phyloP scores from a whole-genome alignment of 2,888 invertebrate species.

The Mesorhabditis belari region DNA sequence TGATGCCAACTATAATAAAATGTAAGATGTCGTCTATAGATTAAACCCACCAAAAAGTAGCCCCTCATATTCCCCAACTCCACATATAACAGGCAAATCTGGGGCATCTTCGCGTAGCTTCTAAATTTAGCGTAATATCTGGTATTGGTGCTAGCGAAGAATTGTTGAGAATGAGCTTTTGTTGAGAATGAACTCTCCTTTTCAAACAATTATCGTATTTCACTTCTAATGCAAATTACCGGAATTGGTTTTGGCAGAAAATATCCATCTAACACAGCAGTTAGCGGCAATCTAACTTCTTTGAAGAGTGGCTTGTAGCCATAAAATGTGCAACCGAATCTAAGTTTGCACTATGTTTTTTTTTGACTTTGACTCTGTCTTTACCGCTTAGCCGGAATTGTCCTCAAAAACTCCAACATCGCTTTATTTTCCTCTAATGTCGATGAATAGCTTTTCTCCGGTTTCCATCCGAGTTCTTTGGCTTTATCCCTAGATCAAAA shows the following conservation, averaged over 20 bases:
- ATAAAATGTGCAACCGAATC: constrained; percentile 34
- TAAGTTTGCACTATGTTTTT: constrained; percentile 1
- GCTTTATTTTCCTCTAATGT: constrained; percentile 33
- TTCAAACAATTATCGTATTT: neutral
- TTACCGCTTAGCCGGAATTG: constrained; percentile 33
- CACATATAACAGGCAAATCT: constrained; percentile 33
- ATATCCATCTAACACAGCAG: constrained; percentile 48
- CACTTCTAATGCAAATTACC: neutral
- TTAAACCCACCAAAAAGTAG: constrained; percentile 38
- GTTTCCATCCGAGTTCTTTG: constrained; percentile 37
- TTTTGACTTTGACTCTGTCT: neutral
- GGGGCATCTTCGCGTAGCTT: constrained; percentile 33
- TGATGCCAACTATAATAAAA: neutral
- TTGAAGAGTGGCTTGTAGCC: constrained; percentile 33
- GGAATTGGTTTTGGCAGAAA: constrained; percentile 29
- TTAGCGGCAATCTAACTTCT: constrained; percentile 33
- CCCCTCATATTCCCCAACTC: constrained; percentile 43
- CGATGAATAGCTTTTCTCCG: constrained; percentile 18
- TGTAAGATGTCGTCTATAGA: neutral
- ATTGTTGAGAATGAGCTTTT: too few relatives aligned
- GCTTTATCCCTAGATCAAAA: constrained; percentile 41
- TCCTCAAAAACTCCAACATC: constrained; percentile 35
- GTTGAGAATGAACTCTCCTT: neutral
- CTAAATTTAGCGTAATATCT: neutral
- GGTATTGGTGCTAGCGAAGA: too few relatives aligned